These are phyloP conservation scores for Crioceris asparagi DNA, from an alignment of 2,888 invertebrate species.

Conservation along the genomic window DNA sequence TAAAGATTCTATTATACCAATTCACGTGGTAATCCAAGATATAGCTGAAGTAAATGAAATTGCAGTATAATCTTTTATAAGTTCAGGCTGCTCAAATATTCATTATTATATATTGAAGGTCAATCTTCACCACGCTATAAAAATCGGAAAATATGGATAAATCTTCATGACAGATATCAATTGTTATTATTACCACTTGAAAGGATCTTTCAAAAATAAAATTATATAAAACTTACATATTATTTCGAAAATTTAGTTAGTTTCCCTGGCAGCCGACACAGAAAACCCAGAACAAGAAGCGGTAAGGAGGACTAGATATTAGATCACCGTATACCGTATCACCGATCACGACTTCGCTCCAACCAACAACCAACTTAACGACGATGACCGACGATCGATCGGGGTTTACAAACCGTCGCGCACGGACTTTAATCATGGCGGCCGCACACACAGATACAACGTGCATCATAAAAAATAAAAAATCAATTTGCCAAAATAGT, in stretches of 20 bases:
- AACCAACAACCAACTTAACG: slow-evolving; percentile 17
- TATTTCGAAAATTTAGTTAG: slow-evolving; percentile 29
- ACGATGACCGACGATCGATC: slow-evolving; percentile 31
- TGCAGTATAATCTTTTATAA: too few relatives aligned
- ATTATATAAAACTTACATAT: slow-evolving; percentile 30
- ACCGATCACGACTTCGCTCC: slow-evolving; percentile 33
- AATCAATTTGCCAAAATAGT: too few relatives aligned
- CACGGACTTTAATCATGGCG: slow-evolving; percentile 33
- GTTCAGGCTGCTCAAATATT: too few relatives aligned
- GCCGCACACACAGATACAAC: too few relatives aligned
- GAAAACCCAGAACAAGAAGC: slow-evolving; percentile 26
- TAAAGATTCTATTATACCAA: too few relatives aligned
- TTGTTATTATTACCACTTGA: slow-evolving; percentile 10
- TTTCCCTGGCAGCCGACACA: slow-evolving; percentile 30
- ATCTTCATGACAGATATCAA: slow-evolving; percentile 1
- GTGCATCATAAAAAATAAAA: too few relatives aligned
- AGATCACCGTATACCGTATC: too few relatives aligned
- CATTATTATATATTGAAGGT: slow-evolving; percentile 23
- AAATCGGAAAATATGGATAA: slow-evolving; percentile 5
- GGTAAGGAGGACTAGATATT: slow-evolving; percentile 30
- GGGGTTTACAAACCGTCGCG: slow-evolving; percentile 35
- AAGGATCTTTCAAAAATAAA: slow-evolving; percentile 15
- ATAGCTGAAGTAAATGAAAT: too few relatives aligned
- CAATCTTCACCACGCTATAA: slow-evolving; percentile 15
- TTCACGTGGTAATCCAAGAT: too few relatives aligned